phyloP scores from a whole-genome alignment of 2,113 vertebrate genomes.

The Oncorhynchus mykiss region DNA sequence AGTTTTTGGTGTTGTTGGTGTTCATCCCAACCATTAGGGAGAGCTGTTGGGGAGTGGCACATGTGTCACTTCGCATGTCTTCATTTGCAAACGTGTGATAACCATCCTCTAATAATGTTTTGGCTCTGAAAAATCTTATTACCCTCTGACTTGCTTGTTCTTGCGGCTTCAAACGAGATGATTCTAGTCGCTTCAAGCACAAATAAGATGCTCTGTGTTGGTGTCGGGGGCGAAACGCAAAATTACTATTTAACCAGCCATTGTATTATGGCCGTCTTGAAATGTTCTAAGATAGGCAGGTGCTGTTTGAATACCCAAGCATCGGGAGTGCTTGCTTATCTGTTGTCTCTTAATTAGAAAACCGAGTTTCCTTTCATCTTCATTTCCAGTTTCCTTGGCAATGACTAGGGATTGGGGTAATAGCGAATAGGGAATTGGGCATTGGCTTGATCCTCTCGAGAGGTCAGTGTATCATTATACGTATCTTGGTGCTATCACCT shows the following conservation, averaged over 20 bases:
- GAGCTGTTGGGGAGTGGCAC: not conserved
- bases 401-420: not conserved
- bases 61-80: not conserved
- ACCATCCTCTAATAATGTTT: not conserved
- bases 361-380: not conserved
- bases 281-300: conserved; percentile 63
- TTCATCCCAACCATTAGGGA: conserved; percentile 4
- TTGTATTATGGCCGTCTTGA: conserved; percentile 58
- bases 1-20: not conserved
- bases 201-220: conserved; percentile 49
- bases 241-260: conserved; percentile 61
- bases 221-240: conserved; percentile 50
- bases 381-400: not conserved
- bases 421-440: not conserved
- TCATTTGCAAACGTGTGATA: not conserved
- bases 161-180: conserved; percentile 48
- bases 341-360: conserved; percentile 32
- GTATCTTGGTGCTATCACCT: conserved; percentile 24
- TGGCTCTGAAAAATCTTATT: conserved; percentile 30
- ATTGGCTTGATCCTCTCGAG: not conserved
- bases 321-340: conserved; percentile 12
- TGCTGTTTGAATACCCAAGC: conserved; percentile 47
- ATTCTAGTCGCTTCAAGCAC: conserved; percentile 52
- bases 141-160: conserved; percentile 21
- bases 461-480: not conserved